phyloP scores from a whole-genome alignment of 2,797 vertebrate genomes.

The Artibeus jamaicensis region DNA sequence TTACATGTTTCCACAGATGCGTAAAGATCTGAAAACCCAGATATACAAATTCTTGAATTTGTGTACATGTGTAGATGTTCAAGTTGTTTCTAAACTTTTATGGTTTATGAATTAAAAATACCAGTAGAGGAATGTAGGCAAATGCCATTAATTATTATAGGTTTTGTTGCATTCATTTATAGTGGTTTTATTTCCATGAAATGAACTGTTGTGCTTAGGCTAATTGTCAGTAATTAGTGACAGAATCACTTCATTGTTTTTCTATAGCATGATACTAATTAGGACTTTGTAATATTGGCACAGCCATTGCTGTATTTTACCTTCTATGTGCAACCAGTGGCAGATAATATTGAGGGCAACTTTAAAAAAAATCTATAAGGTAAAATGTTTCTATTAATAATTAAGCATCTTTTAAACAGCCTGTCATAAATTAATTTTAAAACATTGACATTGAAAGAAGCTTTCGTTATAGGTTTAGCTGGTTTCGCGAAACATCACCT shows the following conservation, averaged over 20 bases:
- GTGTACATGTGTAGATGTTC: neutral
- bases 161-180: constrained; percentile 77
- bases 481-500: constrained; percentile 40
- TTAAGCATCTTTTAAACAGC: constrained; percentile 55
- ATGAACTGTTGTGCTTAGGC: constrained; percentile 82
- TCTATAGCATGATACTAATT: constrained; percentile 82
- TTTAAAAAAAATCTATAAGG: constrained; percentile 46
- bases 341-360: constrained; percentile 46
- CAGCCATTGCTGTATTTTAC: constrained; percentile 67
- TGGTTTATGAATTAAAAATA: constrained; percentile 61
- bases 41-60: constrained; percentile 63
- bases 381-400: constrained; percentile 58
- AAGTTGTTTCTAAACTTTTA: constrained; percentile 66
- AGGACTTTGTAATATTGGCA: constrained; percentile 76
- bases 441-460: neutral
- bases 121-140: constrained; percentile 63
- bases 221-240: constrained; percentile 85
- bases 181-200: constrained; percentile 80
- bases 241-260: constrained; percentile 85
- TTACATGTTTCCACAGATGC: neutral
- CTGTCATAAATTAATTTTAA: constrained; percentile 50
- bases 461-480: neutral
- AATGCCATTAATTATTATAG: constrained; percentile 77
- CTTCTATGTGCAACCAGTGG: constrained; percentile 60
- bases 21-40: constrained; percentile 16